Evolutionary conservation across 2,797 vertebrate genomes (phyloP), one percentile per base, ranked within the genome.

Genomic region (Sardinella longiceps): DNA sequence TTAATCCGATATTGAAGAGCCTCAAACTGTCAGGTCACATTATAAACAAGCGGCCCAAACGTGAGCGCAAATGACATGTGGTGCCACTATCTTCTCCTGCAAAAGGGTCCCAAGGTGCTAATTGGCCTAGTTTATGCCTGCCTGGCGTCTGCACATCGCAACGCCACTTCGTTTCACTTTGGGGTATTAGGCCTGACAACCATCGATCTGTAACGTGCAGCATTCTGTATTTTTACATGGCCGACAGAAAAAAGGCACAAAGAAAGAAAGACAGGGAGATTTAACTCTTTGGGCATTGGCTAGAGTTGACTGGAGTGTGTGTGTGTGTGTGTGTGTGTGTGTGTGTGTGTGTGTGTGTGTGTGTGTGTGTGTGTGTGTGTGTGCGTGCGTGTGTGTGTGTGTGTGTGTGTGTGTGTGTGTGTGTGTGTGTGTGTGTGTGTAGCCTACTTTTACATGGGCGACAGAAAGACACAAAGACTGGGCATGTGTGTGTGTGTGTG

Each of bases 1-100:
- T 95, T 96, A 95, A 96, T 95, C 94, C 94, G 90, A 93, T 94
- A 95, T 94, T 94, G 93, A 92, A 94, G 93, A 92, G 91, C 94
- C 93, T 92, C 91, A 92, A 95, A 94, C 95, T 95, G 95, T 95
- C 94, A 95, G 94, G 94, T 95, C 95, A 95, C 89, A 95, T 96
- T 95, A 95, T 94, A 95, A 95, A 95, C 94, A 95, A 95, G 93
- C 90, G 90, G 92, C 89, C 93, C 92, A 90, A 93, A 92, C 92
- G 92, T 92, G 92, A 84, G 83, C 89, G 90, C 91, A 86, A 92
- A 93, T 94, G 94, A 94, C 94, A 94, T 93, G 93, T 92, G 84
- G 91, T 92, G 92, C 91, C 88, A 92, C 93, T 92, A 94, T 95
- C 94, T 94, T 91, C 92, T 90, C 90, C 84, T 84, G 90, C 93